Percentiles rank a stretch among this genome's conserved stretches.
phyloP scores from a whole-genome alignment of 2,113 vertebrate species.

The Forbesichthys papilliferus region DNA sequence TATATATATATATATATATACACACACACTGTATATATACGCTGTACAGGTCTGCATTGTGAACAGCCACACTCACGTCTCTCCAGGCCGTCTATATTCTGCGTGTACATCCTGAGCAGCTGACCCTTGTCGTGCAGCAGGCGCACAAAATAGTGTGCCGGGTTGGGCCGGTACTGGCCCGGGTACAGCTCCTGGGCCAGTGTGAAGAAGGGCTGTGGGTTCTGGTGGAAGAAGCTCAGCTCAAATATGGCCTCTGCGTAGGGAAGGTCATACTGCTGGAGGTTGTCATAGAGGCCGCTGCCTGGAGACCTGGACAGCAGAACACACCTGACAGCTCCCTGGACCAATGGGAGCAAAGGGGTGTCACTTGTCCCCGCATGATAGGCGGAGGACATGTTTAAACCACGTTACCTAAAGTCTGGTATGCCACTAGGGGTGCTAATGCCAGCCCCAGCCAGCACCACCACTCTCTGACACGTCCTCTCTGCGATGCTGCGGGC shows the following conservation, averaged over 20 bases:
- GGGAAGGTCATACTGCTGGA: slow-evolving; percentile 86
- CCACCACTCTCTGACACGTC: slow-evolving; percentile 79
- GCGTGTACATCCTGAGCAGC: slow-evolving; percentile 91
- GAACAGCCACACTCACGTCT: slow-evolving; percentile 73
- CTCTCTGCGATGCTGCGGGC: slow-evolving; percentile 69
- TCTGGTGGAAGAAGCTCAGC: slow-evolving; percentile 84
- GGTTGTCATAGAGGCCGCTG: slow-evolving; percentile 88
- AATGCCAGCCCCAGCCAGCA: slow-evolving; percentile 93
- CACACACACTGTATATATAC: too few species aligned
- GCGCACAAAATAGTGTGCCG: slow-evolving; percentile 85
- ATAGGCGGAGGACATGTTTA: background rate
- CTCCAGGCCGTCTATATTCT: slow-evolving; percentile 96
- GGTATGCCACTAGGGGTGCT: slow-evolving; percentile 95
- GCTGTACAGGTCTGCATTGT: too few species aligned
- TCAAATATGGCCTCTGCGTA: slow-evolving; percentile 97
- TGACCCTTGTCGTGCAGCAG: slow-evolving; percentile 87
- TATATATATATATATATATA: background rate
- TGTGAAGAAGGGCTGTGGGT: slow-evolving; percentile 88
- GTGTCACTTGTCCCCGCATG: too few species aligned
- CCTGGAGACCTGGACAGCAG: slow-evolving; percentile 81
- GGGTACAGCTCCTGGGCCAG: slow-evolving; percentile 90
- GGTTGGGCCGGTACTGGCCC: slow-evolving; percentile 85
- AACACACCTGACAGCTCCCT: background rate
- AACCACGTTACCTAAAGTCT: slow-evolving; percentile 85
- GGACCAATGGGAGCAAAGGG: background rate